phyloP scores from a whole-genome alignment of 2,113 vertebrate species.

The Hydropotes inermis region DNA sequence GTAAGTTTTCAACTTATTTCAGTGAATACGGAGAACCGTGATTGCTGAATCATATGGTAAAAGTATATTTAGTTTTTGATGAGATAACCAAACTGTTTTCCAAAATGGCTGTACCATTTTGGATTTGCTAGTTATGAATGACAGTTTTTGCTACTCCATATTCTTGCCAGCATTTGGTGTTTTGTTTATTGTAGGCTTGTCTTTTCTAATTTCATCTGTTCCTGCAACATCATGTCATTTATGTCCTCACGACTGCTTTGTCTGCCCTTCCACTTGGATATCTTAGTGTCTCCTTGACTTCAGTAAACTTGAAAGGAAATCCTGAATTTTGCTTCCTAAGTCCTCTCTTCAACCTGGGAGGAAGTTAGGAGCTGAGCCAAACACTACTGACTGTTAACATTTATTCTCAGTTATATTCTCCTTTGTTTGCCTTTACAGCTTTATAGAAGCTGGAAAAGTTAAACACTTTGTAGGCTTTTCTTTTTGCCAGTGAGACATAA shows the following conservation, averaged over 20 bases:
- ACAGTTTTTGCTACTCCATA: neutral
- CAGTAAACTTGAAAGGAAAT: neutral
- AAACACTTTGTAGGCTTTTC: neutral
- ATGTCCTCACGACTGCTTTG: neutral
- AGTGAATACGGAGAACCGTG: neutral
- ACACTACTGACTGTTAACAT: neutral
- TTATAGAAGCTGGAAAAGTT: neutral
- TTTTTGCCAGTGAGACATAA: neutral
- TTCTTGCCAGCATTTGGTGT: neutral
- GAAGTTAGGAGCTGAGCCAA: neutral
- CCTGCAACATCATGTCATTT: neutral
- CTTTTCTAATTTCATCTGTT: neutral
- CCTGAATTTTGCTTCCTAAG: neutral
- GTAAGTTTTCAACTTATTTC: neutral
- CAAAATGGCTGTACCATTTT: neutral
- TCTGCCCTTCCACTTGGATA: neutral
- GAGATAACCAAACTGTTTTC: neutral
- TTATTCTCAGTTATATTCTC: conserved; percentile 13
- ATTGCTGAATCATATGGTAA: neutral
- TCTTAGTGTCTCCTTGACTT: neutral
- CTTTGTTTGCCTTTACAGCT: conserved; percentile 11
- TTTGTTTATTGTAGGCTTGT: neutral
- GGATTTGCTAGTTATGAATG: neutral
- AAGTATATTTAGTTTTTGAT: neutral
- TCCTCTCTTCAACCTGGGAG: neutral